Percentiles rank a stretch among this genome's conserved stretches.
Conservation (phyloP, 1,140 invertebrate species). For the Babylonia areolata region DNA sequence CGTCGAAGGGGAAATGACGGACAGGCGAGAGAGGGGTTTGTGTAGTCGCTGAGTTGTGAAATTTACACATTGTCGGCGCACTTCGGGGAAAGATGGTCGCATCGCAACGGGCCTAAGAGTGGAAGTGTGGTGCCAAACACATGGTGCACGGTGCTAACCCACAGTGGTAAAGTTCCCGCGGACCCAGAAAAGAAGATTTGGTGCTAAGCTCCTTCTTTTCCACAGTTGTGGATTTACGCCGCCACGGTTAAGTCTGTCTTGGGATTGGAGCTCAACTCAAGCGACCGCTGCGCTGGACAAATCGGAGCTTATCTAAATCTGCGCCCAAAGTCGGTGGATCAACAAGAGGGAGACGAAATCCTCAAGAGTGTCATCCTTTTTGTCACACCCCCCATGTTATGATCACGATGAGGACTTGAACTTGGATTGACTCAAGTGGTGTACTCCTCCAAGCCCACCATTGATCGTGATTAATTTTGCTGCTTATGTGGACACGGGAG, state of each 20-base stretch:
- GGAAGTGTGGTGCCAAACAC: neutral
- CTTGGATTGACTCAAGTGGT: too few species aligned
- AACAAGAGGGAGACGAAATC: neutral
- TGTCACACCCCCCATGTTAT: too few species aligned
- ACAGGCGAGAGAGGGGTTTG: constrained; percentile 1
- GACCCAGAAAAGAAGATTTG: constrained; percentile 39
- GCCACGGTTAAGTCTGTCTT: constrained; percentile 4
- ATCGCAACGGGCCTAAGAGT: constrained; percentile 9
- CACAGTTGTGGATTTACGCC: constrained; percentile 23
- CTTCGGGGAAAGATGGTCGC: constrained; percentile 13
- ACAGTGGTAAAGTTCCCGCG: neutral
- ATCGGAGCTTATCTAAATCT: constrained; percentile 27
- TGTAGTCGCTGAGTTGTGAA: constrained; percentile 25
- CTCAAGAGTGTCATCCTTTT: neutral
- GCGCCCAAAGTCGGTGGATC: neutral
- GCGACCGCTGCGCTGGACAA: neutral
- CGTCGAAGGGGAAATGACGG: constrained; percentile 10
- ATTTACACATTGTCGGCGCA: constrained; percentile 21
- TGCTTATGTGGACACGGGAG: too few species aligned
- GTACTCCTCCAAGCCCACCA: too few species aligned
- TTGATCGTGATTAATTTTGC: too few species aligned
- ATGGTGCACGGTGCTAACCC: neutral
- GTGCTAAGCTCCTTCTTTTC: constrained; percentile 32
- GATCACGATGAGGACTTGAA: too few species aligned
- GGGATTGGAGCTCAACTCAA: constrained; percentile 22